A percentile compares a stretch with the other conserved stretches of the same genome.
These are phyloP conservation scores for Protosalanx chinensis DNA, from an alignment of 2,797 vertebrate genomes.

Conservation along the genomic window DNA sequence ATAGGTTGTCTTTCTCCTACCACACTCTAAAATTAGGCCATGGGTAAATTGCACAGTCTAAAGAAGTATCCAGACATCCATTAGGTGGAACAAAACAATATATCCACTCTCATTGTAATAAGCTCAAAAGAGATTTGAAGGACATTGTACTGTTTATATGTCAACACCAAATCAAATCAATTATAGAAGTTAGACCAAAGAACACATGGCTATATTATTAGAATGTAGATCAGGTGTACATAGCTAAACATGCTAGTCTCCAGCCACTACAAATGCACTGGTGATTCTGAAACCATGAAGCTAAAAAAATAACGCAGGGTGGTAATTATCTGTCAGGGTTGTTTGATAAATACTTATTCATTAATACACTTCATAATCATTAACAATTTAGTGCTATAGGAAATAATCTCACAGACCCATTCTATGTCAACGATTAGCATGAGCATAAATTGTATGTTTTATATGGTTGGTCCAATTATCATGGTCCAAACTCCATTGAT, in stretches of 20 bases:
- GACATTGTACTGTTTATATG: background rate
- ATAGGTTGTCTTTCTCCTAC: slow-evolving; percentile 57
- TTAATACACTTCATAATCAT: too few species aligned
- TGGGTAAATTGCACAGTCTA: slow-evolving; percentile 52
- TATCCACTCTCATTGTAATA: slow-evolving; percentile 15
- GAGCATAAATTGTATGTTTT: too few species aligned
- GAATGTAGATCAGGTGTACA: background rate
- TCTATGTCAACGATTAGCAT: slow-evolving; percentile 56
- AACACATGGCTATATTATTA: background rate
- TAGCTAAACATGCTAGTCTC: too few species aligned
- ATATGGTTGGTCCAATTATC: slow-evolving; percentile 28
- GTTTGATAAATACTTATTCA: slow-evolving; percentile 36
- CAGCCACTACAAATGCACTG: background rate
- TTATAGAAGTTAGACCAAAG: background rate
- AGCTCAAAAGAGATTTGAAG: background rate
- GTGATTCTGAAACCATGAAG: too few species aligned
- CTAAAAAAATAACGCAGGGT: background rate
- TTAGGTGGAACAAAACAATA: slow-evolving; percentile 21
- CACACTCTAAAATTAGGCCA: slow-evolving; percentile 70
- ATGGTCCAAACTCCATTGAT: slow-evolving; percentile 41
- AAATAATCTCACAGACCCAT: slow-evolving; percentile 32
- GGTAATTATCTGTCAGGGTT: slow-evolving; percentile 33
- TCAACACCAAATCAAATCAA: background rate
- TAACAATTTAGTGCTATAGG: background rate
- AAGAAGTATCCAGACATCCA: slow-evolving; percentile 23